A percentile compares a stretch with the other conserved stretches of the same genome.
phyloP scores from a whole-genome alignment of 2,888 invertebrate genomes.

The Nomada flava region DNA sequence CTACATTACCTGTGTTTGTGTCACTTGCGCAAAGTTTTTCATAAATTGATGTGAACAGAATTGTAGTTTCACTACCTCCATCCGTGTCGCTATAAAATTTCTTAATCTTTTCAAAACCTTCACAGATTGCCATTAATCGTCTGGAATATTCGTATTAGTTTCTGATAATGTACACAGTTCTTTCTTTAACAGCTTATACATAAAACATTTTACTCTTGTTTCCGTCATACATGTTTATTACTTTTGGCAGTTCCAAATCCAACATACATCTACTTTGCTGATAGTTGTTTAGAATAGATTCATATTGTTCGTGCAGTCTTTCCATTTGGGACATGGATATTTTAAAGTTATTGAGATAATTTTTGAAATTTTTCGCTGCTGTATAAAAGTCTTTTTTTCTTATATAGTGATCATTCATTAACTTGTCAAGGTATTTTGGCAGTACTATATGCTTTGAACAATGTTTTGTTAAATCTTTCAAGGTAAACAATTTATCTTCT shows the following conservation, averaged over 20 bases:
- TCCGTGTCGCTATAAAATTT: slow-evolving; percentile 62
- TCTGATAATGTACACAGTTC: neutral
- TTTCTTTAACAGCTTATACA: neutral
- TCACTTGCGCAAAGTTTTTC: slow-evolving; percentile 57
- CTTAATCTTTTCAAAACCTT: slow-evolving; percentile 60
- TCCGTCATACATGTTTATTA: slow-evolving; percentile 66
- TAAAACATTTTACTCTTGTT: neutral
- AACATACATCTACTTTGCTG: slow-evolving; percentile 66
- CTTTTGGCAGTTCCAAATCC: slow-evolving; percentile 67
- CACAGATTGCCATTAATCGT: slow-evolving; percentile 54
- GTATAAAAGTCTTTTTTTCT: slow-evolving; percentile 65
- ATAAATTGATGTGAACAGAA: slow-evolving; percentile 62
- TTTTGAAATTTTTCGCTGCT: slow-evolving; percentile 71
- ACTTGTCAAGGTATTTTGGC: slow-evolving; percentile 59
- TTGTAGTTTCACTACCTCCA: slow-evolving; percentile 47
- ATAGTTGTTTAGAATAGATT: slow-evolving; percentile 67
- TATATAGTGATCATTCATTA: slow-evolving; percentile 64
- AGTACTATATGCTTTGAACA: slow-evolving; percentile 60
- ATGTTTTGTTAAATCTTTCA: slow-evolving; percentile 63
- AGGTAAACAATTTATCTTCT: slow-evolving; percentile 49
- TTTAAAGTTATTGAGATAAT: slow-evolving; percentile 64
- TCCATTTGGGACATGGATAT: slow-evolving; percentile 69
- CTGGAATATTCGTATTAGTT: slow-evolving; percentile 49
- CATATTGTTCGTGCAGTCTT: slow-evolving; percentile 70
- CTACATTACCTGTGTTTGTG: slow-evolving; percentile 43